phyloP scores from a whole-genome alignment of 2,888 invertebrate species.

The Philereme vetulata region DNA sequence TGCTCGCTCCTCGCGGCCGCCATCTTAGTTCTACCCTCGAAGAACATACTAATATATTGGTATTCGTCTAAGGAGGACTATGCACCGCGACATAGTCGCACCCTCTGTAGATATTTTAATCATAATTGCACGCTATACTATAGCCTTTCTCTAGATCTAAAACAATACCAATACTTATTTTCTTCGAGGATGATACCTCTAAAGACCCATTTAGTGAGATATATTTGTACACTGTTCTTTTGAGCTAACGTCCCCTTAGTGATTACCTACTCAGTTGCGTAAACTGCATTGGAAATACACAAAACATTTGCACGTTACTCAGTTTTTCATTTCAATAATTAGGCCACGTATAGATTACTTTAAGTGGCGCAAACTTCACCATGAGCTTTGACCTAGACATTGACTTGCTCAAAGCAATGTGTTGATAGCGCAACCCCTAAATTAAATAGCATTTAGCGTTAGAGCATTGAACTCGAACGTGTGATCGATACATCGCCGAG shows the following conservation, averaged over 20 bases:
- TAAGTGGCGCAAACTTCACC: slow-evolving; percentile 19
- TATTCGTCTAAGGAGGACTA: slow-evolving; percentile 30
- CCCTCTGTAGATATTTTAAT: slow-evolving; percentile 33
- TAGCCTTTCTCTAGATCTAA: slow-evolving; percentile 29
- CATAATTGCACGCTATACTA: slow-evolving; percentile 33
- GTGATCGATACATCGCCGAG: slow-evolving; percentile 58
- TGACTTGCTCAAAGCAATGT: slow-evolving; percentile 33
- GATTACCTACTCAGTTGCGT: slow-evolving; percentile 60
- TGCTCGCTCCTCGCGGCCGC: slow-evolving; percentile 32
- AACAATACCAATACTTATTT: slow-evolving; percentile 33
- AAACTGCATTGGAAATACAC: slow-evolving; percentile 75
- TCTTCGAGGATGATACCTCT: slow-evolving; percentile 33
- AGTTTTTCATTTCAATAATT: slow-evolving; percentile 69
- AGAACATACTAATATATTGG: slow-evolving; percentile 35
- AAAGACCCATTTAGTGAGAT: slow-evolving; percentile 32
- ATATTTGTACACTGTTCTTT: slow-evolving; percentile 51
- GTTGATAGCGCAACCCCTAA: slow-evolving; percentile 33
- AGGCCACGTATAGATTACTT: slow-evolving; percentile 16
- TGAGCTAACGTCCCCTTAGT: slow-evolving; percentile 58
- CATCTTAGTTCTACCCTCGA: slow-evolving; percentile 31
- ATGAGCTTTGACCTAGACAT: slow-evolving; percentile 45
- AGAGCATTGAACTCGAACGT: slow-evolving; percentile 48
- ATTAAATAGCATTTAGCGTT: slow-evolving; percentile 26
- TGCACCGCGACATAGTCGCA: slow-evolving; percentile 33
- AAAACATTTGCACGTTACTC: slow-evolving; percentile 73